phyloP scores from a whole-genome alignment of 1,140 invertebrate species.

The Brachystomella parvula region DNA sequence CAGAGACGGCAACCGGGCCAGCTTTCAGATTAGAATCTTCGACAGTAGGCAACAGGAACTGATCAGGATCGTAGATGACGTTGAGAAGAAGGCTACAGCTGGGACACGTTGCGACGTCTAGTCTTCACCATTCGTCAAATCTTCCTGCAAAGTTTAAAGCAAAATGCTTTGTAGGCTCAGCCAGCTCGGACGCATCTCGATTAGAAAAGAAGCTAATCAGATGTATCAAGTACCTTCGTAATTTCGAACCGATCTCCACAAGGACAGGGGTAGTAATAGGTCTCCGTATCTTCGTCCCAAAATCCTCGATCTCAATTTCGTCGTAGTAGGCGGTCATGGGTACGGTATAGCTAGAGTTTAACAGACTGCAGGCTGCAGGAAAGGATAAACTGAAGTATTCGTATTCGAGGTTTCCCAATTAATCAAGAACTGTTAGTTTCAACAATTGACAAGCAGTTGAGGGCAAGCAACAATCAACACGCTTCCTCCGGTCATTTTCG shows the following conservation, averaged over 20 bases:
- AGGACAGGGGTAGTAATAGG: constrained; percentile 96
- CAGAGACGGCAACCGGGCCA: no score
- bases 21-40: constrained; percentile 25
- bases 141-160: constrained; percentile 57
- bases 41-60: constrained; percentile 23
- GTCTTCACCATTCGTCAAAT: constrained; percentile 85
- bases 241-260: constrained; percentile 97
- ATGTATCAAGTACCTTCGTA: constrained; percentile 80
- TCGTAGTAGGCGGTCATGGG: constrained; percentile 63
- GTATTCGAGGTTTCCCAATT: no score
- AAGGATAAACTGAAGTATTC: no score
- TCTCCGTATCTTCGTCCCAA: constrained; percentile 92
- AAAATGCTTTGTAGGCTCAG: no score
- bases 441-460: no score
- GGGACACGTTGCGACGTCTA: constrained; percentile 92
- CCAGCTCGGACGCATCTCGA: no score
- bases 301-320: constrained; percentile 99
- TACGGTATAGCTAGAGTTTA: no score
- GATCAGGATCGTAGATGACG: constrained; percentile 73
- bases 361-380: no score
- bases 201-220: no score
- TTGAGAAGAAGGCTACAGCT: constrained; percentile 94
- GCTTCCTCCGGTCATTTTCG: no score
- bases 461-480: no score
- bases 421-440: no score